Evolutionary conservation across 2,888 invertebrate species (phyloP), one percentile per base, ranked within the genome.

Genomic region (Achlya flavicornis): DNA sequence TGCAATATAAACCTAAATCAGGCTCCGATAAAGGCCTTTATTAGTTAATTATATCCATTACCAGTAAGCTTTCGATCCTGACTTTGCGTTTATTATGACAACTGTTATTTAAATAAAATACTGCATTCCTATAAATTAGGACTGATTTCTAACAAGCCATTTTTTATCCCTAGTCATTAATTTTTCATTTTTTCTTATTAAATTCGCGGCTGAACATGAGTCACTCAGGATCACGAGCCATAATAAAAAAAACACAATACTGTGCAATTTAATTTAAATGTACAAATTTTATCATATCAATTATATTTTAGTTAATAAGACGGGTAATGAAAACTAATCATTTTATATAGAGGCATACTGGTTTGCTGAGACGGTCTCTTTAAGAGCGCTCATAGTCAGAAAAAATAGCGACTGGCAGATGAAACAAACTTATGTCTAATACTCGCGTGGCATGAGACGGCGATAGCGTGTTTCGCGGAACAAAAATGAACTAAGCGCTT

Each of bases 221-320:
- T n/a, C n/a, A n/a, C 43, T 43, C 43, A 14, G 2, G n/a, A 4
- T 5, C 5, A 16, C 48, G 7, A 48, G 10, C 8, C 19, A 6
- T 53, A 43, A 48, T n/a, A 48, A 16, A 48, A 48, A 7, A 16
- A n/a, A 16, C 14, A 46, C n/a, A 46, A n/a, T 6, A n/a, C n/a
- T 46, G 53, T 53, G 53, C 53, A 53, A 53, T 53, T 53, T 53
- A 53, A 53, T 53, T 53, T 53, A 41, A 41, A 53, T 53, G 6
- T 53, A 19, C 10, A 64, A 64, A 6, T 35, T 48, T 57, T 61
- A 57, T 64, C 58, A 61, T 26, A 53, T 53, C 53, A 53, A 19
- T 53, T 53, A 14, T 6, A n/a, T 46, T n/a, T 46, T 46, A n/a
- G n/a, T 46, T 12, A 12, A 48, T n/a, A 10, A 19, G 19, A 53